Evolutionary conservation across 2,797 vertebrate genomes (phyloP), one percentile per base, ranked within the genome.

Genomic region (Falco peregrinus): DNA sequence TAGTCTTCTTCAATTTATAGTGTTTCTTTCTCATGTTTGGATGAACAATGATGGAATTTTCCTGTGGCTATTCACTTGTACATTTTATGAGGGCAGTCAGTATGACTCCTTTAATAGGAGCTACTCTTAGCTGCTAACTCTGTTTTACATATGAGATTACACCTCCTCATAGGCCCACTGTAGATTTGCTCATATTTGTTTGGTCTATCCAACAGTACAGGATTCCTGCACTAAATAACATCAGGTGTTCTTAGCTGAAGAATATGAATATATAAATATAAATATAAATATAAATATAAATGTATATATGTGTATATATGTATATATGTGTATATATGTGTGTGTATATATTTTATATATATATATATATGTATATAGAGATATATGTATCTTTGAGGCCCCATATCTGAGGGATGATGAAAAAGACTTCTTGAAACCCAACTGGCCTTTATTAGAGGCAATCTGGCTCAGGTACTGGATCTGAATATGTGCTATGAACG

Each of bases 371-470:
- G 37, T 37, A 37, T 37, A 37, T 37, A 37, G 37, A 37, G 37
- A 37, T 37, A 37, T 37, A 37, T 37, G 37, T 43, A 43, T 43
- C 13, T 43, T 6, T 43, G 15, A 43, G 13, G 41, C 41, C 13
- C 8, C 0, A 0, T 60, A 16, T 43, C 20, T 59, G 57, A 86
- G 4, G 7, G 5, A 16, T 41, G 16, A 53, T 22, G 21, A 24
- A 90, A 87, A 47, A 7, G 25, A 81, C 26, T 8, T 37, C 17
- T 28, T 31, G 41, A 82, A 96, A 68, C 16, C 1, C 29, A 81
- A 11, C 0, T 6, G 3, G 4, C 64, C 19, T 71, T 67, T 56
- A 35, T 53, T 29, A 43, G 21, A 79, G 16, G 16, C 18, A 82
- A 29, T 64, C n/a, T 71, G n/a, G 5, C 17, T 87, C 19, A 78